Evolutionary conservation across 1,140 invertebrate species (phyloP).

Genomic region (Caerostris extrusa): DNA sequence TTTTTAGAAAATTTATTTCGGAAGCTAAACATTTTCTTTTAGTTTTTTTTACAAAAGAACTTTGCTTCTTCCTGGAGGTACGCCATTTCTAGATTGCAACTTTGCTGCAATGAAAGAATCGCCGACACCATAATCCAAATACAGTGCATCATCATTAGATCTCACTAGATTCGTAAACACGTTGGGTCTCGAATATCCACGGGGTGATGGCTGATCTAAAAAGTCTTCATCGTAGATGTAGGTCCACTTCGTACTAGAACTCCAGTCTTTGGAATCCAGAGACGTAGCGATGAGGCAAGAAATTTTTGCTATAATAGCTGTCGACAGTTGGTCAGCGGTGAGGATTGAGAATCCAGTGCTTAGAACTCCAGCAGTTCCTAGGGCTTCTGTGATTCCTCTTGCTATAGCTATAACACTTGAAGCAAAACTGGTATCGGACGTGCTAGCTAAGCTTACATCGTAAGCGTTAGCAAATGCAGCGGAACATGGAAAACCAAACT

Average conservation of each 20-base stretch:
- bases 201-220: slow-evolving; percentile 28
- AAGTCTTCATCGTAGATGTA: slow-evolving; percentile 37
- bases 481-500: slow-evolving; percentile 52
- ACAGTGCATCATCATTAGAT: slow-evolving; percentile 26
- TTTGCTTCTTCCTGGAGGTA: slow-evolving; percentile 22
- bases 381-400: slow-evolving; percentile 34
- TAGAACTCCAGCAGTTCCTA: slow-evolving; percentile 41
- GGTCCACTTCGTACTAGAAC: slow-evolving; percentile 31
- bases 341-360: slow-evolving; percentile 16
- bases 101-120: background rate
- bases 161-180: background rate
- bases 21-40: background rate
- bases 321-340: slow-evolving; percentile 60
- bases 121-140: slow-evolving; percentile 32
- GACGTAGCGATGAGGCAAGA: slow-evolving; percentile 68
- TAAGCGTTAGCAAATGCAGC: slow-evolving; percentile 33
- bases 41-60: slow-evolving; percentile 45
- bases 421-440: slow-evolving; percentile 21
- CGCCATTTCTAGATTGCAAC: background rate
- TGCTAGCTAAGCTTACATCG: background rate
- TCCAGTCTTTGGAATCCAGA: slow-evolving; percentile 64
- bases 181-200: slow-evolving; percentile 35
- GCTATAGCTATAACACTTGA: slow-evolving; percentile 15
- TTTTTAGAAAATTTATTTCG: background rate
- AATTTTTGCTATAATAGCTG: slow-evolving; percentile 50